Percentiles rank a stretch among this genome's conserved stretches.
These are phyloP conservation scores for Eurois occulta DNA, from an alignment of 2,888 invertebrate species.

Conservation along the genomic window DNA sequence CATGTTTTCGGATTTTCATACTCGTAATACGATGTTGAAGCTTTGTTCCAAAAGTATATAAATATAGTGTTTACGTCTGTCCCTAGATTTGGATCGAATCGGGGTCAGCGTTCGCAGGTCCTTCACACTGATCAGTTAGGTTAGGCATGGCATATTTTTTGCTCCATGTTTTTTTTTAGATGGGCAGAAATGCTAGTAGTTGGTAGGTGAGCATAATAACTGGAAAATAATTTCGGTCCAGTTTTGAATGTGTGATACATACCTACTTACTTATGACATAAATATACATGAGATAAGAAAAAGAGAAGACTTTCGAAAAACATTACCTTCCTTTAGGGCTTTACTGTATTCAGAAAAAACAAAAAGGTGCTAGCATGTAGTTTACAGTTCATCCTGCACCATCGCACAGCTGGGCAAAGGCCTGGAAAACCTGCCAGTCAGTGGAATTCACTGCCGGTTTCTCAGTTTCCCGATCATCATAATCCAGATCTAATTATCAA, in stretches of 20 bases:
- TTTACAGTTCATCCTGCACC: not conserved
- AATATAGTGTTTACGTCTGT: conserved; percentile 44
- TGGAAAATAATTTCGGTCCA: not conserved
- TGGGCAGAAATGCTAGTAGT: not conserved
- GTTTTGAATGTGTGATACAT: not conserved
- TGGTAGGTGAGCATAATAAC: not conserved
- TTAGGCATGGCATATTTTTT: conserved; percentile 39
- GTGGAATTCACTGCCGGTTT: no score
- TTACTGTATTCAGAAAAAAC: not conserved
- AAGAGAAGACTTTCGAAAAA: not conserved
- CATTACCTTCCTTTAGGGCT: not conserved
- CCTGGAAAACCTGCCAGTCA: no score
- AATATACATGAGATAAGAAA: not conserved
- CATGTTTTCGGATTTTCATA: not conserved
- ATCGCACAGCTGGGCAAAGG: not conserved
- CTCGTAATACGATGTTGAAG: not conserved
- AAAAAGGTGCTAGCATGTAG: not conserved
- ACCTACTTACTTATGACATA: no score
- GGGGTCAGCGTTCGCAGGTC: conserved; percentile 58
- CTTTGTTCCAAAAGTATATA: conserved; percentile 41
- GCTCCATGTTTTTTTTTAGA: conserved; percentile 25
- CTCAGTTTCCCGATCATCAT: no score
- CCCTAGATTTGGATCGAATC: conserved; percentile 61
- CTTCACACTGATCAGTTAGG: conserved; percentile 56
- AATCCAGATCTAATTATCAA: not conserved